Conservation (phyloP, 2,113 vertebrate species). For the Clarias macrocephalus region DNA sequence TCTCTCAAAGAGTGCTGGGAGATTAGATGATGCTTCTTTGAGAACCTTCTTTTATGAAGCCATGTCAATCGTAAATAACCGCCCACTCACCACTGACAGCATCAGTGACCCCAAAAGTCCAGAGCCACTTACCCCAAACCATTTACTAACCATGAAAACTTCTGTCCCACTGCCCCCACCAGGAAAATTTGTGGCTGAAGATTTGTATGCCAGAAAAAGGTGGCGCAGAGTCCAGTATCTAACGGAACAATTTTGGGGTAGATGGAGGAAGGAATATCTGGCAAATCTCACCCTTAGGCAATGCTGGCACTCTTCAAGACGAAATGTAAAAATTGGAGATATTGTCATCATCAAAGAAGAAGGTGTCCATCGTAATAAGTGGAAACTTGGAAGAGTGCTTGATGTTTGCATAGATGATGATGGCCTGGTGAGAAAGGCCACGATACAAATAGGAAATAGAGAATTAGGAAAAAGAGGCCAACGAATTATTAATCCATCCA, state of each 20-base stretch:
- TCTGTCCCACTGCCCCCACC: slow-evolving; percentile 28
- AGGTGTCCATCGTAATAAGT: slow-evolving; percentile 34
- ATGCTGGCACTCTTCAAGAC: neutral
- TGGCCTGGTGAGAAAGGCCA: slow-evolving; percentile 44
- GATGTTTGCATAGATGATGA: slow-evolving; percentile 34
- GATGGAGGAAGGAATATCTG: slow-evolving; percentile 47
- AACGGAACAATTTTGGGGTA: slow-evolving; percentile 49
- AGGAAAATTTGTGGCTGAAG: slow-evolving; percentile 45
- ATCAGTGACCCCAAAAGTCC: too few relatives aligned
- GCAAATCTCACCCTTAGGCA: slow-evolving; percentile 38
- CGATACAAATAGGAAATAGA: slow-evolving; percentile 33
- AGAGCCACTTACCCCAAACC: too few relatives aligned
- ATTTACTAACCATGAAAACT: slow-evolving; percentile 51
- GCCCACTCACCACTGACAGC: too few relatives aligned
- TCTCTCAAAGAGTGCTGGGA: too few relatives aligned
- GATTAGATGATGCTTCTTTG: too few relatives aligned
- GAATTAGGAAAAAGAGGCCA: slow-evolving; percentile 33
- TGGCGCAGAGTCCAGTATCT: slow-evolving; percentile 50
- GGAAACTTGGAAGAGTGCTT: slow-evolving; percentile 42
- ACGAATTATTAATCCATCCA: slow-evolving; percentile 12
- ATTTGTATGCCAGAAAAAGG: slow-evolving; percentile 44
- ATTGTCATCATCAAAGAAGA: slow-evolving; percentile 52
- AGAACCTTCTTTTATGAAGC: too few relatives aligned
- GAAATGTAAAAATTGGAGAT: slow-evolving; percentile 45
- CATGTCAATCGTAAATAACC: too few relatives aligned